Evolutionary conservation across 2,797 vertebrate genomes (phyloP).

Genomic region (Sylvia borin): DNA sequence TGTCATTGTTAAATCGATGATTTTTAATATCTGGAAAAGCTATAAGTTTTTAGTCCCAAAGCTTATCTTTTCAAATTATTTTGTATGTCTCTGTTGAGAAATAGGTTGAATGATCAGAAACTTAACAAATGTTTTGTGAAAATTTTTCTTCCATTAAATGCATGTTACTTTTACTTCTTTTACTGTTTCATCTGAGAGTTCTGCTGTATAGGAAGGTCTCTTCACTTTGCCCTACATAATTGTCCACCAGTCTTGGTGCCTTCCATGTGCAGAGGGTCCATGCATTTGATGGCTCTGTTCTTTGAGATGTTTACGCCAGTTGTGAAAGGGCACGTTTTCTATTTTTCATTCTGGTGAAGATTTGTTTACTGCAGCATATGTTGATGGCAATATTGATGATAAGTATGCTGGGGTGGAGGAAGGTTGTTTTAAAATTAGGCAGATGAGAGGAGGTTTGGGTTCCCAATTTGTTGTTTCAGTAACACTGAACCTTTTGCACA

Average conservation of each 20-base stretch:
- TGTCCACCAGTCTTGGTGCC: background rate
- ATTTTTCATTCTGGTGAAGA: background rate
- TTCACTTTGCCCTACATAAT: background rate
- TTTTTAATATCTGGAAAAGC: slow-evolving; percentile 14
- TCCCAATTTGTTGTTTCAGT: background rate
- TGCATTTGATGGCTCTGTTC: background rate
- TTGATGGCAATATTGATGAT: background rate
- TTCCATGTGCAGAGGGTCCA: background rate
- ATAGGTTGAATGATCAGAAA: background rate
- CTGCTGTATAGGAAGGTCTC: background rate
- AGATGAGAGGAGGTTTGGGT: background rate
- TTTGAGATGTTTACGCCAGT: background rate
- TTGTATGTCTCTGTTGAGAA: background rate
- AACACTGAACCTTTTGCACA: background rate
- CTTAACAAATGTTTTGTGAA: background rate
- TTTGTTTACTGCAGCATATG: background rate
- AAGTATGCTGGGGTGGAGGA: background rate
- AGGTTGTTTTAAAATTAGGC: background rate
- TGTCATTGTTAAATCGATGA: background rate
- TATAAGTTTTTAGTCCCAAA: background rate
- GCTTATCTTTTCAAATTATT: background rate
- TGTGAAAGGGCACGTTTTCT: background rate
- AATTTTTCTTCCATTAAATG: background rate
- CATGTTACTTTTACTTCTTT: background rate
- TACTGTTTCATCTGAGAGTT: background rate